A percentile compares a stretch with the other conserved stretches of the same genome.
phyloP scores from a whole-genome alignment of 2,888 invertebrate genomes.

The Euplexia lucipara region DNA sequence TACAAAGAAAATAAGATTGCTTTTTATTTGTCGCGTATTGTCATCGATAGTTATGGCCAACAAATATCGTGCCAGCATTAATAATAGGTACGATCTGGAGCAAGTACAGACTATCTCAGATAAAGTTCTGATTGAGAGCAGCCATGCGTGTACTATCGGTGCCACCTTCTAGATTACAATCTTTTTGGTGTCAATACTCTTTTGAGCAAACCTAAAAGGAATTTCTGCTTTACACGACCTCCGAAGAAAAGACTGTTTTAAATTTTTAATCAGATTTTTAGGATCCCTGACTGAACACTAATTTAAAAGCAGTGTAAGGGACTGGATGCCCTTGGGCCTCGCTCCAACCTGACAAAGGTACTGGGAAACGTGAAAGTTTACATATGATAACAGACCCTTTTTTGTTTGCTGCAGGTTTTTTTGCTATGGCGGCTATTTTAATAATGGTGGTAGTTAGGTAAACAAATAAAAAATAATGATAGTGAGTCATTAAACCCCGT shows the following conservation, averaged over 20 bases:
- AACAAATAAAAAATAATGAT: background rate
- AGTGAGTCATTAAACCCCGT: background rate
- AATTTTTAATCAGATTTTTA: slow-evolving; percentile 16
- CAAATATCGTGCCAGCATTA: slow-evolving; percentile 28
- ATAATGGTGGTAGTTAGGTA: background rate
- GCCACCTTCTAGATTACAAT: background rate
- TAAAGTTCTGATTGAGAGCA: slow-evolving; percentile 37
- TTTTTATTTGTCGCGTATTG: slow-evolving; percentile 18
- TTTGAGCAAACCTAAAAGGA: background rate
- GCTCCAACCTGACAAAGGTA: background rate
- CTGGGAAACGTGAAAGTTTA: slow-evolving; percentile 12
- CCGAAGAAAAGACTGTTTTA: slow-evolving; percentile 3
- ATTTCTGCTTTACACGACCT: background rate
- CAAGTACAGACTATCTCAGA: slow-evolving; percentile 17
- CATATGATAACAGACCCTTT: background rate
- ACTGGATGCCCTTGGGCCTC: slow-evolving; percentile 2
- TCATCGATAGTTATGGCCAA: slow-evolving; percentile 14
- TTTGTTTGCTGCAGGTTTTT: slow-evolving; percentile 2
- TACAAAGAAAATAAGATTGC: slow-evolving; percentile 21
- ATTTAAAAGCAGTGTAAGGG: slow-evolving; percentile 18
- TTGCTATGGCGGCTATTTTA: background rate
- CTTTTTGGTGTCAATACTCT: slow-evolving; percentile 16
- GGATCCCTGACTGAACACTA: slow-evolving; percentile 22
- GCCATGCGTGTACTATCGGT: slow-evolving; percentile 11
- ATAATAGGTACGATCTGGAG: slow-evolving; percentile 30